Evolutionary conservation across 2,888 invertebrate genomes (phyloP), one percentile per base, ranked within the genome.

Genomic region (Pollenia labialis): DNA sequence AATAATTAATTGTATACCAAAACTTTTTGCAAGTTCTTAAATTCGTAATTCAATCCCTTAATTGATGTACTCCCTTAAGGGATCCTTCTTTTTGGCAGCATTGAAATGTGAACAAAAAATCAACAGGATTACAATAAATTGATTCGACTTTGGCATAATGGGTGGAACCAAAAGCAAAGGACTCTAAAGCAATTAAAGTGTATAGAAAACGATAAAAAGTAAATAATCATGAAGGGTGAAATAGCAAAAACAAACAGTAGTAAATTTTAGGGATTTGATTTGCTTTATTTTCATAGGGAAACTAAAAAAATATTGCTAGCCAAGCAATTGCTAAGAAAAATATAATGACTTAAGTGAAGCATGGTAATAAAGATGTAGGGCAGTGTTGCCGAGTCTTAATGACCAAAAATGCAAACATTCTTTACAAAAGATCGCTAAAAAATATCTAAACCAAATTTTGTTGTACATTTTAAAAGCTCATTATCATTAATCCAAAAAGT

Each of bases 91-190:
- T 23, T 9, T 32, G 23, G 7, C 52, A 50, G 8, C 62, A 64
- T 23, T 66, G 42, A 18, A 48, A 66, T 4, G 40, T 16, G 54
- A 66, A 40, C 46, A 44, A 62, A 71, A 56, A 64, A 42, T 42
- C 66, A 64, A 74, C 48, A 58, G 74, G 56, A 81, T 56, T 74
- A 74, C 56, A 81, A 58, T 74, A 48, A 74, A 81, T 81, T 74
- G 74, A 68, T 58, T 74, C 68, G 66, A 68, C 66, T 68, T 71
- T 74, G 66, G 23, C 66, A 46, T 48, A 58, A 81, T 44, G 16
- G 58, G 14, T 58, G 11, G 42, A 48, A 11, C 32, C 66, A 54
- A 64, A 74, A 50, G 16, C 56, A 66, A 23, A 74, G 50, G 58
- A 74, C 58, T 62, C 44, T 50, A 23, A 56, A 56, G 42, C 81